Percentiles rank a stretch among this genome's conserved stretches.
phyloP scores from a whole-genome alignment of 1,140 invertebrate genomes.

The Trachelipus rathkii region DNA sequence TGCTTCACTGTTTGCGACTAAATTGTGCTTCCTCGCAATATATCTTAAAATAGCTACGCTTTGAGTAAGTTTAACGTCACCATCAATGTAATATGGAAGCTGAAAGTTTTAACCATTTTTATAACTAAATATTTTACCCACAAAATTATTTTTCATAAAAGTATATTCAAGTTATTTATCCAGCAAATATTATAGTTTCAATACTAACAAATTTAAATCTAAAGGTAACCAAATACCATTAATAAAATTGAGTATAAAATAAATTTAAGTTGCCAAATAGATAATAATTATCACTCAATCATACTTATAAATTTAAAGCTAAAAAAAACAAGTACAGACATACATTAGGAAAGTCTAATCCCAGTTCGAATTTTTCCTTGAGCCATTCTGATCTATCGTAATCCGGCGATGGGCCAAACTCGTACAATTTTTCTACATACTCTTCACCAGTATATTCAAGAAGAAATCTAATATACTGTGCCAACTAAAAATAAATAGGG shows the following conservation, averaged over 20 bases:
- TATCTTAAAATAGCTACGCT: slow-evolving; percentile 52
- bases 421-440: neutral
- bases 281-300: too few relatives aligned
- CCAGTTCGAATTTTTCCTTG: neutral
- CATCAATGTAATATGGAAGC: slow-evolving; percentile 55
- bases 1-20: slow-evolving; percentile 48
- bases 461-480: neutral
- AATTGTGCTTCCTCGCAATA: slow-evolving; percentile 51
- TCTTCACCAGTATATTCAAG: slow-evolving; percentile 5
- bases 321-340: neutral
- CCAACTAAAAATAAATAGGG: slow-evolving; percentile 6
- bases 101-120: slow-evolving; percentile 31
- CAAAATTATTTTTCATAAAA: too few relatives aligned
- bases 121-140: too few relatives aligned
- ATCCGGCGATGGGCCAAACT: neutral
- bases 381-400: slow-evolving; percentile 8
- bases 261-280: too few relatives aligned
- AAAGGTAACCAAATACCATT: too few relatives aligned
- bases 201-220: too few relatives aligned
- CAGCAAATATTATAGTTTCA: too few relatives aligned
- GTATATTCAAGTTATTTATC: too few relatives aligned
- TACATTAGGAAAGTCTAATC: slow-evolving; percentile 4
- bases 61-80: slow-evolving; percentile 52
- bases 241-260: too few relatives aligned
- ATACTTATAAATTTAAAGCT: too few relatives aligned